Conservation (phyloP, 2,113 vertebrate genomes). For the Dryoscopus gambensis region DNA sequence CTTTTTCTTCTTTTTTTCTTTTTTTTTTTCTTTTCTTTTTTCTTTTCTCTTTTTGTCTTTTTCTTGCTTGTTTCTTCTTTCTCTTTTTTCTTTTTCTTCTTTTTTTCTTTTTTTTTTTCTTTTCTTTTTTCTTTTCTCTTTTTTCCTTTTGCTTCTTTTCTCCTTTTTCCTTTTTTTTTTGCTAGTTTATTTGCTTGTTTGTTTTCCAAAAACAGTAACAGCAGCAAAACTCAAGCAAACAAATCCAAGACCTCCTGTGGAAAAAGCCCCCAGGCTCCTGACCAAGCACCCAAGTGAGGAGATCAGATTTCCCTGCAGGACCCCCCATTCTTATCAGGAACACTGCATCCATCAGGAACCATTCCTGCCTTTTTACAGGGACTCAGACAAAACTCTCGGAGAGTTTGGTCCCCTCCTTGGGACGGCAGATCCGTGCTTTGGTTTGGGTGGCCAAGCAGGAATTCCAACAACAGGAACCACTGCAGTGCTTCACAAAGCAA, state of each 20-base stretch:
- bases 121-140: no score
- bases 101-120: rapidly evolving
- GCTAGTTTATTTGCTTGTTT: rapidly evolving
- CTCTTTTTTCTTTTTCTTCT: not conserved
- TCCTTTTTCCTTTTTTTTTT: rapidly evolving
- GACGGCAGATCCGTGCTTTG: not conserved
- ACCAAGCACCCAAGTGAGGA: not conserved
- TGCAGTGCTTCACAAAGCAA: not conserved
- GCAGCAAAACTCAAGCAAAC: not conserved
- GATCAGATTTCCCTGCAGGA: not conserved
- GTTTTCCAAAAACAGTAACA: not conserved
- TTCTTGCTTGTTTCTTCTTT: no score
- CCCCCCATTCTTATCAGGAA: not conserved
- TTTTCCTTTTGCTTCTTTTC: rapidly evolving
- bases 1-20: rapidly evolving
- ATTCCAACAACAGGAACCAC: not conserved
- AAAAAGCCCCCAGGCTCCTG: not conserved
- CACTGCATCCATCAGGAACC: not conserved
- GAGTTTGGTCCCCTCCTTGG: not conserved
- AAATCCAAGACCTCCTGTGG: not conserved
- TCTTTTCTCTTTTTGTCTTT: no score
- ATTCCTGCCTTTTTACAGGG: not conserved
- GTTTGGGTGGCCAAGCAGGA: not conserved
- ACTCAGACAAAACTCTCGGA: not conserved
- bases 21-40: rapidly evolving